Evolutionary conservation across 2,888 invertebrate genomes (phyloP), one percentile per base, ranked within the genome.

Genomic region (Bombylius major): DNA sequence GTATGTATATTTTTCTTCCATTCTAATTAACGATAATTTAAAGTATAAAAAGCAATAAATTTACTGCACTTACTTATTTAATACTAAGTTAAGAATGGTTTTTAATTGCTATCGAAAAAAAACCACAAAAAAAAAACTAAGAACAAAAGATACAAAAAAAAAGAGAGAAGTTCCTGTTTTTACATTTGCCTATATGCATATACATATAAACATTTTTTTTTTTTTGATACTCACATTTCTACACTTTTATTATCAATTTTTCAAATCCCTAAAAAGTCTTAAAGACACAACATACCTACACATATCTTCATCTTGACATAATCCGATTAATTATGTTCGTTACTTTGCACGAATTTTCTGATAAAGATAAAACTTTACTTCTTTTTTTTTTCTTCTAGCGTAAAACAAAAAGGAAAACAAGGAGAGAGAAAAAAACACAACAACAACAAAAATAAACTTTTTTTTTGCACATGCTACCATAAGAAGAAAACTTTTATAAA

Each of bases 311-410:
- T 42, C 39, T 50, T 54, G 54, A 54, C 54, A 34, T 54, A 54
- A 54, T 54, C 54, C 54, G 54, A 54, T 54, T 54, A 54, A 54
- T 54, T 54, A 54, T 44, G 50, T 54, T 54, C 50, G 49, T 54
- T 54, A 54, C 50, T 54, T 54, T 54, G 54, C 50, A 54, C 54
- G 54, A 54, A 39, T 50, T 44, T 45, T 42, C 4, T 42, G 54
- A 50, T 54, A 54, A 54, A 50, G 49, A 48, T 32, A 13, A 31
- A 32, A 44, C 49, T 48, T 42, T 39, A 48, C 42, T 48, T 47
- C 42, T 48, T 47, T 48, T 36, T 42, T 11, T 42, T 42, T 11
- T 11, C 39, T 42, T 42, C 12, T 8, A 36, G 36, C 11, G 11
- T 42, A 8, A 23, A 23, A 23, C 23, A 23, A 23, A 23, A 23